phyloP scores from a whole-genome alignment of 2,797 vertebrate genomes.

The Avahi laniger region DNA sequence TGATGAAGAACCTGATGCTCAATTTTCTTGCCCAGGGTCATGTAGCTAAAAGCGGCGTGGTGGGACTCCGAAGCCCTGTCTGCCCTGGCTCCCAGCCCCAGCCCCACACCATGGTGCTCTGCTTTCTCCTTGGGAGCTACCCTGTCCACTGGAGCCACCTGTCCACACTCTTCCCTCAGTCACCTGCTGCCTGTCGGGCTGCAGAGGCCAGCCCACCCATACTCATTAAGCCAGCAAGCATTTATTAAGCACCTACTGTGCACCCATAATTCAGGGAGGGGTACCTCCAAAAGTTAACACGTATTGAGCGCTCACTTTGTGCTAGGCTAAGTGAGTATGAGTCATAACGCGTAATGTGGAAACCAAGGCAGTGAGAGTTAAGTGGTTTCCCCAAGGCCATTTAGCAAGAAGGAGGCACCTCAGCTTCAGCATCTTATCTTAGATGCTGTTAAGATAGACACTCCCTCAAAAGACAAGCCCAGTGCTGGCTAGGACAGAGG shows the following conservation, averaged over 20 bases:
- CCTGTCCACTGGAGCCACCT: too few relatives aligned
- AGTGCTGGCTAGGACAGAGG: neutral
- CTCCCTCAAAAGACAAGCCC: neutral
- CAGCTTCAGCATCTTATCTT: neutral
- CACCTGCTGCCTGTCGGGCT: neutral
- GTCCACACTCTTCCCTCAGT: neutral
- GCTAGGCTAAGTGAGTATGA: neutral
- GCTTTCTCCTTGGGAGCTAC: too few relatives aligned
- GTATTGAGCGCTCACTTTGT: neutral
- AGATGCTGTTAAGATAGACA: neutral
- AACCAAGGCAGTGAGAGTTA: neutral
- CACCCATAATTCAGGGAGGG: neutral
- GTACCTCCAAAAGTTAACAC: neutral
- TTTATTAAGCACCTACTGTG: neutral
- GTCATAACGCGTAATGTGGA: fast-evolving
- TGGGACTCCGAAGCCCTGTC: neutral
- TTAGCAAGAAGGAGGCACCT: neutral
- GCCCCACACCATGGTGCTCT: too few relatives aligned
- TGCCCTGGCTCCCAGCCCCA: neutral
- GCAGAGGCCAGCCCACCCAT: neutral
- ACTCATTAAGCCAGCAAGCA: neutral
- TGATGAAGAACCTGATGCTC: neutral
- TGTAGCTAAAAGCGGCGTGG: neutral
- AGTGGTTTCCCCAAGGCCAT: neutral
- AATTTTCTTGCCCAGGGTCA: neutral